Conservation (phyloP, 1,140 invertebrate genomes). For the Adelges cooleyi region DNA sequence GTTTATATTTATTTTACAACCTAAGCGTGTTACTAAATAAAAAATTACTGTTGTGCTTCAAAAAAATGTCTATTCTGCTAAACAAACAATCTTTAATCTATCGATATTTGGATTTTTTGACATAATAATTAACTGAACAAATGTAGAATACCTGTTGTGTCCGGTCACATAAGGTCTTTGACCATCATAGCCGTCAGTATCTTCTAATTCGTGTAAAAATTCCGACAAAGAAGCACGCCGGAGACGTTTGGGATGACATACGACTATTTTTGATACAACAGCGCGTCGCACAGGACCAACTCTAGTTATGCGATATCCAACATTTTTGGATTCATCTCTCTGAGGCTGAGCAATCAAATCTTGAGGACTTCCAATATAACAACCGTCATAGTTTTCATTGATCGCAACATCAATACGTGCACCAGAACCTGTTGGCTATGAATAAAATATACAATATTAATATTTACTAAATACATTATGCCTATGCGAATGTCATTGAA, state of each 20-base stretch:
- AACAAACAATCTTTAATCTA: no score
- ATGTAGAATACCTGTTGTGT: conserved; percentile 64
- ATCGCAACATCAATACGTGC: conserved; percentile 88
- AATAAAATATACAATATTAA: conserved; percentile 33
- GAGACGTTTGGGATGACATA: conserved; percentile 66
- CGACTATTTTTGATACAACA: conserved; percentile 75
- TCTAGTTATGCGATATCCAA: conserved; percentile 50
- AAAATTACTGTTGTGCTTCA: no score
- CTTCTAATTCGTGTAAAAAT: conserved; percentile 63
- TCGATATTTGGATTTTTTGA: no score
- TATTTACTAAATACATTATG: no score
- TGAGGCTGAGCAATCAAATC: conserved; percentile 58
- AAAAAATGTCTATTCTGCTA: no score
- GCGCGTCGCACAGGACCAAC: conserved; percentile 74
- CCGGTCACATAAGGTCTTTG: conserved; percentile 76
- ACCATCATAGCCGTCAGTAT: conserved; percentile 59
- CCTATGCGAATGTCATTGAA: no score
- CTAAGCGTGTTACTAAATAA: no score
- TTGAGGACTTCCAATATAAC: conserved; percentile 87
- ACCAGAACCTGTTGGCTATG: conserved; percentile 64
- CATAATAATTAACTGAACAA: no score
- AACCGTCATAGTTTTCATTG: conserved; percentile 89
- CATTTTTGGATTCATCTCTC: conserved; percentile 6
- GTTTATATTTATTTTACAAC: no score
- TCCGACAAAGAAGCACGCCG: conserved; percentile 62